Evolutionary conservation across 2,888 invertebrate genomes (phyloP).

Genomic region (Hetaerina titia): DNA sequence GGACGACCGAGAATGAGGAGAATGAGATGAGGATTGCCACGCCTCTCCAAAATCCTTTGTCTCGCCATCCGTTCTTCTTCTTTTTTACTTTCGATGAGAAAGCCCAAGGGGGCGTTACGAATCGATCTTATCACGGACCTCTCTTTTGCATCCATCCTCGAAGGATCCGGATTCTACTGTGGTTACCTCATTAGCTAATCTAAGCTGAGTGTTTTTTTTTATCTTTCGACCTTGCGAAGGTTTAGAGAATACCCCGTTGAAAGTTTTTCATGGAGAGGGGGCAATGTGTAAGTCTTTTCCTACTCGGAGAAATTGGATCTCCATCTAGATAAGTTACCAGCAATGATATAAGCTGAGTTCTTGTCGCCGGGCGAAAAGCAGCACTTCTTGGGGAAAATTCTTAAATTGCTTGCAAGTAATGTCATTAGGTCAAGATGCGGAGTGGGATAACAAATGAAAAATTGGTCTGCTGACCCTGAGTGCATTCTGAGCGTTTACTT

Average conservation of each 20-base stretch:
- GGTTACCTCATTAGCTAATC: conserved; percentile 62
- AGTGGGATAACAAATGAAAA: too few species aligned
- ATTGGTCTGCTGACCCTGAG: too few species aligned
- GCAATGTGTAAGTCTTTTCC: too few species aligned
- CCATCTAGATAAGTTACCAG: not conserved
- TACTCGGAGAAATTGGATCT: not conserved
- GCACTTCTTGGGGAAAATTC: not conserved
- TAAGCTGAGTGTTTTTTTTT: not conserved
- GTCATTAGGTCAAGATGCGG: too few species aligned
- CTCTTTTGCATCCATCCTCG: conserved; percentile 25
- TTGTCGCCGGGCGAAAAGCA: not conserved
- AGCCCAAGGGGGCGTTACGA: conserved; percentile 1
- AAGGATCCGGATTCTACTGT: conserved; percentile 44
- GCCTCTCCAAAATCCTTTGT: conserved; percentile 47
- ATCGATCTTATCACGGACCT: conserved; percentile 39
- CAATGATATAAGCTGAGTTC: not conserved
- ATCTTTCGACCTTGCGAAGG: conserved; percentile 3
- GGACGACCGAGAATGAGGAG: not conserved
- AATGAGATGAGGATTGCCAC: not conserved
- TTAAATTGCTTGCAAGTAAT: not conserved
- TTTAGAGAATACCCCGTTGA: not conserved
- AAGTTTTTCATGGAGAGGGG: not conserved
- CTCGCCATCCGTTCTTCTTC: not conserved
- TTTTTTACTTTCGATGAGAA: not conserved
- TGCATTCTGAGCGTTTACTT: too few species aligned